Percentiles rank a stretch among this genome's conserved stretches.
Conservation (phyloP, 1,140 invertebrate genomes). For the Dendrolimus punctatus region DNA sequence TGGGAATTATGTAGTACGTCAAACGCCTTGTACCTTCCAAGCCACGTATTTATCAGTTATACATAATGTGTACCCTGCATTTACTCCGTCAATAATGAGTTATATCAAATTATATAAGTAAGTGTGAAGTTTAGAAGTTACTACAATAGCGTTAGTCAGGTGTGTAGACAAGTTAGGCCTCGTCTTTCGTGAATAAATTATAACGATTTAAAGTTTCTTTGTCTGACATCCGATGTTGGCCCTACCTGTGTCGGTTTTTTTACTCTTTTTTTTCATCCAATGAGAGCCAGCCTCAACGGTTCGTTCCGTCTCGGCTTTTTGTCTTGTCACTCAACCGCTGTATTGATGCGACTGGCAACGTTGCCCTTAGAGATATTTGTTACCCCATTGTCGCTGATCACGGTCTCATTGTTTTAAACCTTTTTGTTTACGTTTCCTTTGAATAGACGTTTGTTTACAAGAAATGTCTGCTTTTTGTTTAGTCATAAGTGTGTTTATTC, state of each 20-base stretch:
- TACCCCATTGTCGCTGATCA: slow-evolving; percentile 58
- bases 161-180: slow-evolving; percentile 7
- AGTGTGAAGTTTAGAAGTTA: too few relatives aligned
- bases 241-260: slow-evolving; percentile 36
- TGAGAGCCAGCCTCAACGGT: slow-evolving; percentile 45
- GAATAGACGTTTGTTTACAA: slow-evolving; percentile 43
- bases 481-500: slow-evolving; percentile 29
- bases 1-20: too few relatives aligned
- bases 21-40: too few relatives aligned
- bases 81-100: too few relatives aligned
- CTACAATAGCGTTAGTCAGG: too few relatives aligned
- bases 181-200: slow-evolving; percentile 41
- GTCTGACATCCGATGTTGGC: slow-evolving; percentile 1
- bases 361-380: slow-evolving; percentile 54
- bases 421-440: slow-evolving; percentile 55
- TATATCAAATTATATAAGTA: too few relatives aligned
- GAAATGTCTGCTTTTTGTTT: slow-evolving; percentile 16
- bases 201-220: slow-evolving; percentile 25
- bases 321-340: slow-evolving; percentile 59
- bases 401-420: slow-evolving; percentile 52
- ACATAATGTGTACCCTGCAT: too few relatives aligned
- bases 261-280: slow-evolving; percentile 45
- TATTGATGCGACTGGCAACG: slow-evolving; percentile 20
- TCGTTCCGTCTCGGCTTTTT: slow-evolving; percentile 45
- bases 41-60: too few relatives aligned